phyloP scores from a whole-genome alignment of 2,888 invertebrate genomes.

The Tuberolachnus salignus region DNA sequence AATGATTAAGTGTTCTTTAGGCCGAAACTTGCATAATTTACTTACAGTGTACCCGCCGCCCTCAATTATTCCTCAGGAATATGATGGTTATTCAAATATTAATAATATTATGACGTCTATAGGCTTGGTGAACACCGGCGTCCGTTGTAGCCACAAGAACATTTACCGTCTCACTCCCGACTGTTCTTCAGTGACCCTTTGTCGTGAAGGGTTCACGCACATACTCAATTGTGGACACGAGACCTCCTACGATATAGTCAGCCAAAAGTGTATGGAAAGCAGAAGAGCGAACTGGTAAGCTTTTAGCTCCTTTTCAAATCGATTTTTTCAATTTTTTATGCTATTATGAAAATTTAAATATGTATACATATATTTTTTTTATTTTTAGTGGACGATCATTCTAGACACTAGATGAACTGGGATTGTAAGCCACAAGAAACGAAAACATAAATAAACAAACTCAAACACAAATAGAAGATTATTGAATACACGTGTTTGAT shows the following conservation, averaged over 20 bases:
- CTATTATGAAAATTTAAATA: not conserved
- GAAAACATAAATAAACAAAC: not conserved
- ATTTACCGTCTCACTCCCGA: constrained; percentile 62
- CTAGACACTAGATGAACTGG: not conserved
- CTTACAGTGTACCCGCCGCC: too few relatives aligned
- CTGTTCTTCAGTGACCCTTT: constrained; percentile 63
- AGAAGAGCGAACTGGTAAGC: constrained; percentile 63
- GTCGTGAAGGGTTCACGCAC: constrained; percentile 62
- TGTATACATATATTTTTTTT: not conserved
- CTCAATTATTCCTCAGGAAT: too few relatives aligned
- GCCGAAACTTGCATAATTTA: too few relatives aligned
- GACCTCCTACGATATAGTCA: constrained; percentile 62
- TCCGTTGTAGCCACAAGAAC: constrained; percentile 59
- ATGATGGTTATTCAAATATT: too few relatives aligned
- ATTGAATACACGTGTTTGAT: not conserved
- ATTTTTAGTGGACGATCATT: constrained; percentile 34
- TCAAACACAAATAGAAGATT: constrained; percentile 8
- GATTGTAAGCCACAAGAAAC: not conserved
- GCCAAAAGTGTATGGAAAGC: constrained; percentile 62
- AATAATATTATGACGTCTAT: not conserved
- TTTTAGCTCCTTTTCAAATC: not conserved
- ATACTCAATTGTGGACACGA: constrained; percentile 63
- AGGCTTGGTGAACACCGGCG: constrained; percentile 62
- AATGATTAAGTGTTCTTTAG: too few relatives aligned
- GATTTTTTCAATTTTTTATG: not conserved